Base-by-base conservation (phyloP, 2,888 invertebrate species). In the Aquatica leii region DNA sequence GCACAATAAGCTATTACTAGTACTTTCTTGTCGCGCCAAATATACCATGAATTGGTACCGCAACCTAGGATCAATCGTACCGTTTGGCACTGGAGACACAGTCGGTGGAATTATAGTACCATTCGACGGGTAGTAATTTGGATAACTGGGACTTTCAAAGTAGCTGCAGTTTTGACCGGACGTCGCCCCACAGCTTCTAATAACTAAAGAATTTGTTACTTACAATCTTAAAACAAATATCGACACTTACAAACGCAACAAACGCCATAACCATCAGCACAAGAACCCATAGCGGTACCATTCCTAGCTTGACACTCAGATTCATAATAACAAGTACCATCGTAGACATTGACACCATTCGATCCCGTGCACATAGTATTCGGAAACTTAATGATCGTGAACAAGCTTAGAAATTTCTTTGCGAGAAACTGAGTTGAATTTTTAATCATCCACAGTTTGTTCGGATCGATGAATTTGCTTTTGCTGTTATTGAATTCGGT, bases 221-320 rank as follows among this genome's bases (percentile, higher is more conserved):
- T n/a, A n/a, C n/a, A n/a, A 34, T 5, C n/a, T n/a, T n/a, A n/a
- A n/a, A n/a, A n/a, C n/a, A n/a, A n/a, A n/a, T n/a, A n/a, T n/a
- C n/a, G n/a, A n/a, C n/a, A 87, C 90, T 88, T 84, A 92, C 92
- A 88, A 66, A 90, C 85, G 75, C 92, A 92, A 75, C 92, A 92
- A 21, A 87, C 87, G 9, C 91, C 92, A 74, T 88, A 88, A 2
- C 90, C 91, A 76, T 87, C 87, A 12, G 90, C 91, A 79, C 92
- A 92, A 0, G 83, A 77, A n/a, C 90, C 90, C 78, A 88, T 85
- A 1, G 84, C 78, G 4, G 83, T 82, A 1, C 92, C 92, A 51
- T 87, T 88, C 37, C 85, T 76, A 50, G 83, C 82, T 14, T 82
- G 81, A 76, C 93, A 93, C 74, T 92, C 89, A 34, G 84, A 82